Evolutionary conservation across 2,888 invertebrate species (phyloP).

Genomic region (Perithous albicinctus): DNA sequence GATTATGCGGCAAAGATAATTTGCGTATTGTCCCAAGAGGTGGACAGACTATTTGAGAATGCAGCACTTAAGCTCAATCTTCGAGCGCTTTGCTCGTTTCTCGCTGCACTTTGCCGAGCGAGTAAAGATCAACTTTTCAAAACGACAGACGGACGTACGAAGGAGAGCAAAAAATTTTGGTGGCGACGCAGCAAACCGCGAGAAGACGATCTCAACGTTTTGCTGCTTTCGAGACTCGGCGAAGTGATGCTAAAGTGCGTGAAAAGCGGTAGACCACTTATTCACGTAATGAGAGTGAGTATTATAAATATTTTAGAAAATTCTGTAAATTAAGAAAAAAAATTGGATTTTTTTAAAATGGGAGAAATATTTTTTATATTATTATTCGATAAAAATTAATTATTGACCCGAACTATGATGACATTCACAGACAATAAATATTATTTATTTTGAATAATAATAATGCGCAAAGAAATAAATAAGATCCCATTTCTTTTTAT

Average conservation of each 20-base stretch:
- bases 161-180: slow-evolving; percentile 81
- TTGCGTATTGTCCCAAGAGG: slow-evolving; percentile 95
- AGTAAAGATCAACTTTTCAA: slow-evolving; percentile 90
- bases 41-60: slow-evolving; percentile 95
- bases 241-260: slow-evolving; percentile 95
- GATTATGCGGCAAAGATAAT: slow-evolving; percentile 95
- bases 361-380: background rate
- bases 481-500: too few species aligned
- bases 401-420: too few species aligned
- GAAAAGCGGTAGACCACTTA: slow-evolving; percentile 93
- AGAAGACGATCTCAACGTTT: slow-evolving; percentile 82
- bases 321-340: background rate
- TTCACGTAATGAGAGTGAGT: slow-evolving; percentile 93
- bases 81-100: slow-evolving; percentile 92
- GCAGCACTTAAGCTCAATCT: slow-evolving; percentile 95
- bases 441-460: too few species aligned
- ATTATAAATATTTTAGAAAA: background rate
- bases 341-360: background rate
- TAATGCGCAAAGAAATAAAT: too few species aligned
- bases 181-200: slow-evolving; percentile 82
- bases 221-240: slow-evolving; percentile 93
- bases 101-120: slow-evolving; percentile 93
- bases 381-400: background rate
- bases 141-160: slow-evolving; percentile 75
- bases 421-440: too few species aligned